Evolutionary conservation across 2,797 vertebrate genomes (phyloP).

Genomic region (Propithecus deckenii): DNA sequence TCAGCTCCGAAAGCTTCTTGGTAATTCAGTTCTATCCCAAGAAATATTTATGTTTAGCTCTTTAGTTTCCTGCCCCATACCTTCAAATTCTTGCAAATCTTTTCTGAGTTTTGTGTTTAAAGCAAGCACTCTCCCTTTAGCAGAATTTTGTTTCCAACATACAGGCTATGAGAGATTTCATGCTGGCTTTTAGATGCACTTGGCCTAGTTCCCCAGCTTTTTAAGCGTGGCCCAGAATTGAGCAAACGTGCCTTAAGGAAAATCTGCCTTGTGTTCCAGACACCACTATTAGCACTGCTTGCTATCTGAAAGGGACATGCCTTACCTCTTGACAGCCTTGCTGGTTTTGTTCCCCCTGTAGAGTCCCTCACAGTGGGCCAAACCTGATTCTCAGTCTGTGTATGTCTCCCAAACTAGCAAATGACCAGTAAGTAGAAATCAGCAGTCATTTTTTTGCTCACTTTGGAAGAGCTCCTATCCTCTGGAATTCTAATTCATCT

Average conservation of each 20-base stretch:
- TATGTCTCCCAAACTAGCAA: background rate
- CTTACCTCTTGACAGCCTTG: background rate
- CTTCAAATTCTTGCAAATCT: background rate
- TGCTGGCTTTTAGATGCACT: background rate
- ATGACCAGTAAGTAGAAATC: background rate
- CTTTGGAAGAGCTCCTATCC: background rate
- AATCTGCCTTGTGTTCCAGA: background rate
- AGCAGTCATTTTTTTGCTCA: background rate
- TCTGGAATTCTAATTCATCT: background rate
- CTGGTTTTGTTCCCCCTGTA: background rate
- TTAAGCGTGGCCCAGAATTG: background rate
- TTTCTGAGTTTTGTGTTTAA: slow-evolving; percentile 23
- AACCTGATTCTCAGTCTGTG: background rate
- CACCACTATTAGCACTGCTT: background rate
- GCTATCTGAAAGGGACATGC: background rate
- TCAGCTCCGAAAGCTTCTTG: background rate
- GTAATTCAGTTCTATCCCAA: background rate
- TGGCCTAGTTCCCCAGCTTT: background rate
- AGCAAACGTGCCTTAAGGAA: background rate
- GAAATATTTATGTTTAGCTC: background rate
- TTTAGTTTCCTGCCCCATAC: background rate
- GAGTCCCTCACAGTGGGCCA: background rate
- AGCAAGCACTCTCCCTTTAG: background rate
- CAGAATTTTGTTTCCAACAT: background rate
- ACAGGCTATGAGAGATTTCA: background rate